Evolutionary conservation across 2,797 vertebrate species (phyloP), one percentile per base, ranked within the genome.

Genomic region (Pseudotriccus pelzelni): DNA sequence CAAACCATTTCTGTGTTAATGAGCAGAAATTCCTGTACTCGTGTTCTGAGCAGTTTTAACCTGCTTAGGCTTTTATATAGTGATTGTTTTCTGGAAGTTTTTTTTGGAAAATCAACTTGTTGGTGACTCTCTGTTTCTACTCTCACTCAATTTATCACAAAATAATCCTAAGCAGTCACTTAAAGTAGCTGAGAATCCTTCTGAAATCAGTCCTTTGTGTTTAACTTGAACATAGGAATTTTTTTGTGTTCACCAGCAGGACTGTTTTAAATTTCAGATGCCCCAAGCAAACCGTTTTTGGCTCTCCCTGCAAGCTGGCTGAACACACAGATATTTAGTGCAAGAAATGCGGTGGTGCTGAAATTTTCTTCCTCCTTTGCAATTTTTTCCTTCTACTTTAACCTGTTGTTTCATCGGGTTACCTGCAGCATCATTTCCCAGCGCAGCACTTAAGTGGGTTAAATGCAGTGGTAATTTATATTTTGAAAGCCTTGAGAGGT

Each of bases 1-100:
- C 56, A 16, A 2, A 0, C 27, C 3, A 0, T 7, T 2, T 30
- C 23, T 46, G 2, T 52, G 56, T 39, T 41, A 53, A 39, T 7
- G n/a, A 27, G 27, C 39, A 27, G 44, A 55, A 46, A 36, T 47
- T 9, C 32, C 56, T 11, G 6, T 18, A 2, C 28, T 63, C 7
- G 7, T 21, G 36, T 90, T 89, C 85, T 37, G 46, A 75, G 77
- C 22, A 32, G 52, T 64, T 67, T 52, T 55, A 39, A 55, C 86
- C 59, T 79, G 4, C 73, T 53, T n/a, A 60, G 76, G 47, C 55
- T 67, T 91, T 62, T 76, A 12, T 70, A 2, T 9, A 43, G 44
- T 55, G 37, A 60, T 59, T 3, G 19, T 70, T 53, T 67, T 53
- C 23, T 17, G 0, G 2, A 8, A 16, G 12, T 22, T 77, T 64